Evolutionary conservation across 2,888 invertebrate species (phyloP), one percentile per base, ranked within the genome.

Genomic region (Erynnis tages): DNA sequence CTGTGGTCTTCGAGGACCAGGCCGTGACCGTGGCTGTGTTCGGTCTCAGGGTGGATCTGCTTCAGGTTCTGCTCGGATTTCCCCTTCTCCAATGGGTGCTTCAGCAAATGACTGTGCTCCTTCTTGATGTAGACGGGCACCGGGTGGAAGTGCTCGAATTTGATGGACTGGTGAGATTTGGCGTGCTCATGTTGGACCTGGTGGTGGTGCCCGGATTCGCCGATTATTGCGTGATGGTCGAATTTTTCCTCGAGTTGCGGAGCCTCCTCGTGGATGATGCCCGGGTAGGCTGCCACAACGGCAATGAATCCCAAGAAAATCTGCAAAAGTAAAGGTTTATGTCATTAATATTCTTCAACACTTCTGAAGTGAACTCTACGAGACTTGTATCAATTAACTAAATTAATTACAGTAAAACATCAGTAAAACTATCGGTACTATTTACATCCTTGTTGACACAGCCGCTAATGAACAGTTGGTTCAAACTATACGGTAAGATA

Each of bases 61-160:
- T 92, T 92, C 63, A 92, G 69, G 66, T 90, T 91, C 59, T 91
- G 90, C 63, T 92, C 92, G 62, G 90, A 90, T 61, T 91, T 91
- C 43, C 93, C 93, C 62, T 92, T 90, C 66, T 92, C 91, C 48
- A 93, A 77, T 2, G 93, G 93, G 65, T 93, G 92, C 63, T 93
- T 91, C 2, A 93, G 69, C 54, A 92, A 78, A 70, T 93, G 92
- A 63, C 91, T 90, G 76, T 93, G 91, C 65, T 93, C 93, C 65
- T 93, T 92, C 81, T 93, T 93, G 4, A 93, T 88, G 76, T 93
- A 93, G 0, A 93, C 93, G 1, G 93, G 93, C 1, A 93, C 93
- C 0, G 93, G 91, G 66, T 93, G 93, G 82, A 91, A 93, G 69
- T 93, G 93, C 70, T 93, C 93, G 60, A 93, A 91, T 64, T 93